Base-by-base conservation (phyloP, 1,140 invertebrate species). In the Drosophila setifemur region DNA sequence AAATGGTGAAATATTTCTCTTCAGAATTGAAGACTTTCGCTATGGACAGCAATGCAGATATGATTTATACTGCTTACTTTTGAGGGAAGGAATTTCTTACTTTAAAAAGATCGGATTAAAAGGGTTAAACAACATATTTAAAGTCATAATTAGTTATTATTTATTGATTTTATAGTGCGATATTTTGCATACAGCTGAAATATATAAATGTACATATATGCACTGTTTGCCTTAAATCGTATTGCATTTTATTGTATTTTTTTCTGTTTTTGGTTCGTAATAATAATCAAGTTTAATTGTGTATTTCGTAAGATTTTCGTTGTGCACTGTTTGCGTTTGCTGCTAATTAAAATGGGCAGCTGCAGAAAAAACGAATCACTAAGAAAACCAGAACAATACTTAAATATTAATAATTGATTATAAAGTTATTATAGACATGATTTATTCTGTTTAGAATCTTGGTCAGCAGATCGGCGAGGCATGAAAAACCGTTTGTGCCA, bases 401-500 rank as follows among this genome's bases (percentile, higher is more conserved):
- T 78, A 85, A 79, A 73, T 85, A 71, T 85, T 83, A 85, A 78
- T 85, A 85, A 78, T 67, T 85, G 72, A 83, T 74, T 83, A 85
- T 61, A 83, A 70, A 60, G 73, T 61, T 79, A 74, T 85, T 71
- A 83, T 72, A 57, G 64, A 67, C 64, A 73, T 85, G 79, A 74
- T 74, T 74, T 78, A 74, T 85, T 85, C 79, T 74, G 39, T 16
- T 57, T 48, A 78, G 70, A 83, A 85, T 85, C 74, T 85, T 83
- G 78, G 78, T 44, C 79, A 85, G 74, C 31, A 4, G 68, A 9
- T 43, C 55, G 58, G 21, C 79, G 74, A 83, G 64, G 78, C 79
- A 70, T 83, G 53, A 83, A 85, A 42, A 74, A 61, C n/a, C n/a
- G n/a, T n/a, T n/a, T n/a, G n/a, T n/a, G 19, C 29, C 23, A 50